Percentiles rank a stretch among this genome's conserved stretches.
Evolutionary conservation across 2,888 invertebrate genomes (phyloP).

Genomic region (Trilocha varians): DNA sequence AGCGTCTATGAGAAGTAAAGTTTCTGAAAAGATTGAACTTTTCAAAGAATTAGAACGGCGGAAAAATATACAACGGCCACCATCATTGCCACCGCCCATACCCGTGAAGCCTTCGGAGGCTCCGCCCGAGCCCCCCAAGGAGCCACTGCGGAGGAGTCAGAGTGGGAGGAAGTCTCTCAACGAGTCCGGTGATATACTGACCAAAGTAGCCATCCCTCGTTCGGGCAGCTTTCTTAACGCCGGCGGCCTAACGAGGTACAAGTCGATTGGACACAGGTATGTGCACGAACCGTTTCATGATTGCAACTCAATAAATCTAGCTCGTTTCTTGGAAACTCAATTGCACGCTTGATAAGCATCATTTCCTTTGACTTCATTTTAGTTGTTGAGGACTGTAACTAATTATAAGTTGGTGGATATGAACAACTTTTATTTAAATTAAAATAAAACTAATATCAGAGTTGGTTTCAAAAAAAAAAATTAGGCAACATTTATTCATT

Average conservation of each 20-base stretch:
- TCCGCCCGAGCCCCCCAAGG: slow-evolving; percentile 38
- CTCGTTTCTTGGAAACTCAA: slow-evolving; percentile 25
- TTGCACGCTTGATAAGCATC: slow-evolving; percentile 28
- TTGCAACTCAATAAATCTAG: slow-evolving; percentile 25
- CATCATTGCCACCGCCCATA: slow-evolving; percentile 62
- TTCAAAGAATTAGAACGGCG: slow-evolving; percentile 63
- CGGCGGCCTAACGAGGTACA: slow-evolving; percentile 83
- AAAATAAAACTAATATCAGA: too few relatives aligned
- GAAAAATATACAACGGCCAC: slow-evolving; percentile 62
- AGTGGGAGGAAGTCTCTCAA: slow-evolving; percentile 61
- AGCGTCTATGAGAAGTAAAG: slow-evolving; percentile 60
- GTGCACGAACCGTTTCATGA: slow-evolving; percentile 28
- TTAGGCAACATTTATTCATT: too few relatives aligned
- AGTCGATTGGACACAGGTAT: slow-evolving; percentile 79
- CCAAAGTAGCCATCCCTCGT: slow-evolving; percentile 88
- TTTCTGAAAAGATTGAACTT: slow-evolving; percentile 67
- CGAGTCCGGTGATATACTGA: slow-evolving; percentile 85
- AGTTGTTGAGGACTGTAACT: too few relatives aligned
- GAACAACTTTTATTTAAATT: too few relatives aligned
- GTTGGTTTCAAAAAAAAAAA: too few relatives aligned
- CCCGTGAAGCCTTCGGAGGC: slow-evolving; percentile 47
- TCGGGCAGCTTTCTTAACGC: slow-evolving; percentile 90
- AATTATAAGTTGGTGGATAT: too few relatives aligned
- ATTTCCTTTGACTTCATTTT: too few relatives aligned
- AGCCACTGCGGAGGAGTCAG: slow-evolving; percentile 58